Conservation (phyloP, 2,797 vertebrate genomes). For the Brotogeris chrysoptera region DNA sequence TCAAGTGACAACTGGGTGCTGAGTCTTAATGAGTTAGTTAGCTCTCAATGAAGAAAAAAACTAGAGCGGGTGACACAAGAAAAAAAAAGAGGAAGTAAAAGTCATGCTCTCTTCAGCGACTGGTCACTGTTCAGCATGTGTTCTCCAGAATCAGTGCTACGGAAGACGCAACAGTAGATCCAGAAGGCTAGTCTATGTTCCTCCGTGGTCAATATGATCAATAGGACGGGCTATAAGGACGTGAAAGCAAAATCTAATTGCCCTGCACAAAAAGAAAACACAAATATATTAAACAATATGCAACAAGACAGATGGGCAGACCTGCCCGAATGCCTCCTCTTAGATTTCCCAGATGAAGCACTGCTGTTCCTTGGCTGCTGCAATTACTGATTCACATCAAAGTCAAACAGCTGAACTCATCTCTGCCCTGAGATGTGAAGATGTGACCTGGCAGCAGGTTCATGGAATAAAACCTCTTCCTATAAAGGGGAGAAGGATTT, state of each 20-base stretch:
- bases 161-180: slow-evolving; percentile 54
- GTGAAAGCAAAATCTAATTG: slow-evolving; percentile 56
- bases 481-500: not conserved
- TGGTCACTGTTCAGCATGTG: not conserved
- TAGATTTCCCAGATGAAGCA: not conserved
- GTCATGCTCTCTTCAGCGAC: slow-evolving; percentile 30
- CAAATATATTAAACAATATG: slow-evolving; percentile 23
- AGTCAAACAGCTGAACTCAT: not conserved
- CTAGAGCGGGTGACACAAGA: not conserved
- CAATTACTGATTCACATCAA: not conserved
- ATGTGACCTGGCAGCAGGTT: not conserved
- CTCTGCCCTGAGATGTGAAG: not conserved
- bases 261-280: slow-evolving; percentile 60
- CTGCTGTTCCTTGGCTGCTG: not conserved
- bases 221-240: slow-evolving; percentile 50
- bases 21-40: slow-evolving; percentile 12
- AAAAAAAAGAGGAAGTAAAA: slow-evolving; percentile 5
- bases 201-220: slow-evolving; percentile 55
- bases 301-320: not conserved
- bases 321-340: not conserved
- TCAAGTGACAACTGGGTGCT: slow-evolving; percentile 50
- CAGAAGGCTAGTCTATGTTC: slow-evolving; percentile 40
- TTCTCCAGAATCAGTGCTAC: slow-evolving; percentile 46
- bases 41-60: slow-evolving; percentile 27
- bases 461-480: not conserved